These are phyloP conservation scores for Montipora capitata DNA, from an alignment of 92 coral and sea anemone species.

Conservation along the genomic window DNA sequence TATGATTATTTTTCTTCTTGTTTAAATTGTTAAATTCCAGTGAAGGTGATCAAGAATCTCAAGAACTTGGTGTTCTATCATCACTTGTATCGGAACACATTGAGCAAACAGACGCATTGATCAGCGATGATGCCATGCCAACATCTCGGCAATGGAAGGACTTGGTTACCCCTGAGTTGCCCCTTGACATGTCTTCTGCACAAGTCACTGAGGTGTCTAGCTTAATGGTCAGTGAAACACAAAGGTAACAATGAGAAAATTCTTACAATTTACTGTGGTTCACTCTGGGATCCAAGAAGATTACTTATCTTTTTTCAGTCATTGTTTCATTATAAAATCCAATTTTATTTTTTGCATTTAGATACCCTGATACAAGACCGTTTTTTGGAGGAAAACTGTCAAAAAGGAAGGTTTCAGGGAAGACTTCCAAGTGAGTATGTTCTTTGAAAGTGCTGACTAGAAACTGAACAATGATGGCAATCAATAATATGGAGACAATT, in stretches of 20 bases:
- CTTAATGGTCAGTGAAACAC: background rate
- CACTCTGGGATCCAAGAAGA: background rate
- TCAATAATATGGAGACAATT: no score
- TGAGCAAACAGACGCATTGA: conserved; percentile 2
- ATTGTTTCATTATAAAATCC: background rate
- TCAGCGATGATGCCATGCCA: background rate
- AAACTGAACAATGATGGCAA: no score
- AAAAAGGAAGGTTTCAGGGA: conserved; percentile 10
- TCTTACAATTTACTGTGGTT: background rate
- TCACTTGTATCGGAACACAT: conserved; percentile 4
- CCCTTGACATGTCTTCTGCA: conserved; percentile 15
- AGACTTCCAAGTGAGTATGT: conserved; percentile 22
- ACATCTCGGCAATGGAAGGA: conserved; percentile 77
- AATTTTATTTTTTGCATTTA: conserved; percentile 4
- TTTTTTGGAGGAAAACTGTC: conserved; percentile 36
- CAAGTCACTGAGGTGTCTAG: background rate
- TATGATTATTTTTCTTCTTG: no score
- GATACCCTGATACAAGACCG: conserved; percentile 19
- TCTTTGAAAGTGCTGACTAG: no score
- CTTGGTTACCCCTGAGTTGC: conserved; percentile 82
- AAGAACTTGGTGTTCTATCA: background rate
- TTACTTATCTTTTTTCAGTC: background rate
- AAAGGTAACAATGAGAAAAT: conserved; percentile 2
- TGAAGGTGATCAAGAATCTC: background rate
- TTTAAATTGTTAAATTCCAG: background rate